These are phyloP conservation scores for Planiliza haematocheilus DNA, from an alignment of 2,113 vertebrate genomes.

Conservation along the genomic window DNA sequence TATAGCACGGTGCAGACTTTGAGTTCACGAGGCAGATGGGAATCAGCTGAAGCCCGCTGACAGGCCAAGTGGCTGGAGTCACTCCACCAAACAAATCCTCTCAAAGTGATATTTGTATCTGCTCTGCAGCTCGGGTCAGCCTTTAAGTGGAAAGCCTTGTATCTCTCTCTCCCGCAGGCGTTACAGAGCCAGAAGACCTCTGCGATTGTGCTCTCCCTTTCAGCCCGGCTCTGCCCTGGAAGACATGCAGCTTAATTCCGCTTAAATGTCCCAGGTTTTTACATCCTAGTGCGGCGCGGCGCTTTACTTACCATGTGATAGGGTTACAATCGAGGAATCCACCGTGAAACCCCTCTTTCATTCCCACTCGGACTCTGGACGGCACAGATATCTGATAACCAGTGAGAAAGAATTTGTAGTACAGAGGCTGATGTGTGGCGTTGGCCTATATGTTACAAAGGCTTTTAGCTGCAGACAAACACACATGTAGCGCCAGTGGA, in stretches of 20 bases:
- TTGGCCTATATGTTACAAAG: conserved; percentile 68
- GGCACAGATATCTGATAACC: conserved; percentile 79
- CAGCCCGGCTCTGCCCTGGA: conserved; percentile 58
- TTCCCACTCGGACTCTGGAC: conserved; percentile 69
- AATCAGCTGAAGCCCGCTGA: not conserved
- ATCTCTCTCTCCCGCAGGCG: conserved; percentile 40
- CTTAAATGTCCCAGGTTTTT: conserved; percentile 81
- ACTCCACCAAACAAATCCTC: conserved; percentile 57
- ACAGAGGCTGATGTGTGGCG: conserved; percentile 77
- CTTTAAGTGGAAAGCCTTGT: conserved; percentile 64
- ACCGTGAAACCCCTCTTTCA: conserved; percentile 82
- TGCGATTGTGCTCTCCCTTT: conserved; percentile 63
- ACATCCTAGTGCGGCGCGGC: conserved; percentile 69
- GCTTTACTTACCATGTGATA: conserved; percentile 81
- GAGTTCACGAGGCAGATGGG: not conserved
- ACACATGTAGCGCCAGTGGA: not conserved
- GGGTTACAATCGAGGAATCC: conserved; percentile 82
- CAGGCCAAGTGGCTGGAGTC: conserved; percentile 21
- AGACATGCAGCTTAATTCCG: conserved; percentile 76
- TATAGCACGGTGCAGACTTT: not conserved
- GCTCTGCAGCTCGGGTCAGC: conserved; percentile 64
- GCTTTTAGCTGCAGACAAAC: conserved; percentile 50
- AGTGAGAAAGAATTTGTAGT: conserved; percentile 78
- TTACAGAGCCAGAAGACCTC: conserved; percentile 59
- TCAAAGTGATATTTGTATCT: conserved; percentile 73